A percentile compares a stretch with the other conserved stretches of the same genome.
These are phyloP conservation scores for Nibea coibor DNA, from an alignment of 2,113 vertebrate genomes.

Conservation along the genomic window DNA sequence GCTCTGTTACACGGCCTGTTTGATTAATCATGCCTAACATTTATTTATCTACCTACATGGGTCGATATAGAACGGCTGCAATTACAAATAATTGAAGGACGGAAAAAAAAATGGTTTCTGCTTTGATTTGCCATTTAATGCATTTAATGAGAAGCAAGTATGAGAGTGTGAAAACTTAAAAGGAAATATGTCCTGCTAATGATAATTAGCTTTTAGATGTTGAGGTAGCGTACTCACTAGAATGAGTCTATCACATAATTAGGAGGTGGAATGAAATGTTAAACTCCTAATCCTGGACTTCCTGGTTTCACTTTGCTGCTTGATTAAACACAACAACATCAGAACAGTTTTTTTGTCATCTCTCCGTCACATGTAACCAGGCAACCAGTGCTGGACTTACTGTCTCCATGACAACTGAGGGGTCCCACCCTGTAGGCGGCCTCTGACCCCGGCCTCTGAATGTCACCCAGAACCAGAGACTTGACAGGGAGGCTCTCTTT, in stretches of 20 bases:
- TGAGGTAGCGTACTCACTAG: not conserved
- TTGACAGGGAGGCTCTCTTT: slow-evolving; percentile 92
- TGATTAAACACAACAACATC: not conserved
- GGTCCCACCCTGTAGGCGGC: slow-evolving; percentile 92
- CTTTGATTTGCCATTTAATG: slow-evolving; percentile 30
- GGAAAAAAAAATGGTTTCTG: not conserved
- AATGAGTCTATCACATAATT: slow-evolving; percentile 16
- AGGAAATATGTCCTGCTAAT: slow-evolving; percentile 20
- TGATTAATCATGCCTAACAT: slow-evolving; percentile 28
- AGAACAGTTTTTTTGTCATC: slow-evolving; percentile 14
- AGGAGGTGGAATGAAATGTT: slow-evolving; percentile 15
- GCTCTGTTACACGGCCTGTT: slow-evolving; percentile 1
- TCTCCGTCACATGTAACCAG: slow-evolving; percentile 10
- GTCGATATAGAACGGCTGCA: not conserved
- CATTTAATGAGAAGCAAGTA: slow-evolving; percentile 39
- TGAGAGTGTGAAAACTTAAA: slow-evolving; percentile 4
- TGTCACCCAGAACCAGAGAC: slow-evolving; percentile 90
- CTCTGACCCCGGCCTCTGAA: slow-evolving; percentile 89
- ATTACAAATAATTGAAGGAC: slow-evolving; percentile 31
- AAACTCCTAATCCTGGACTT: not conserved
- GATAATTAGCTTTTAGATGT: slow-evolving; percentile 34
- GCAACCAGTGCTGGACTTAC: slow-evolving; percentile 43
- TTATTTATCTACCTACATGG: slow-evolving; percentile 10
- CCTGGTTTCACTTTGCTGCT: not conserved
- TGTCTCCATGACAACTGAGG: slow-evolving; percentile 90